A percentile compares a stretch with the other conserved stretches of the same genome.
These are phyloP conservation scores for Ictidomys tridecemlineatus DNA, from an alignment of 2,113 vertebrate genomes.

Conservation along the genomic window DNA sequence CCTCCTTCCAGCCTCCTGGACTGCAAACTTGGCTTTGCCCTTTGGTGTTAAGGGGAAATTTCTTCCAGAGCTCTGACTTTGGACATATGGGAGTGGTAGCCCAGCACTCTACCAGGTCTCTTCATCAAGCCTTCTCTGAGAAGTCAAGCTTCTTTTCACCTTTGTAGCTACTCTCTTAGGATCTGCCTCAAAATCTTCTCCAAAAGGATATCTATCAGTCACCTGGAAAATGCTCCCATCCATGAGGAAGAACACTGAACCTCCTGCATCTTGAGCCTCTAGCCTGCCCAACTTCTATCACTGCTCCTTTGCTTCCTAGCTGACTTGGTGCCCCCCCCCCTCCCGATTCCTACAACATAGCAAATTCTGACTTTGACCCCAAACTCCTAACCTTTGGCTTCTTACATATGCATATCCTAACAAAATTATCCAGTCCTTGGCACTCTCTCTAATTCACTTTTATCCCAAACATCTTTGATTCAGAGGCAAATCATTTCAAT, in stretches of 20 bases:
- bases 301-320: neutral
- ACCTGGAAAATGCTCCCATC: neutral
- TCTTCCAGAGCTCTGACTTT: too few relatives aligned
- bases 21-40: neutral
- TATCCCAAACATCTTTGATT: neutral
- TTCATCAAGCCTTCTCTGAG: neutral
- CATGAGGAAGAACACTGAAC: neutral
- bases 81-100: neutral
- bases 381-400: neutral
- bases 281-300: neutral
- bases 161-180: neutral
- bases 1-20: neutral
- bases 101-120: neutral
- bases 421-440: neutral
- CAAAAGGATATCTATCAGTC: neutral
- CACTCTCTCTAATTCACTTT: neutral
- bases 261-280: neutral
- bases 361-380: neutral
- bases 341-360: accelerated
- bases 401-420: neutral
- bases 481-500: neutral
- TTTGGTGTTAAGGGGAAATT: neutral
- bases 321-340: too few relatives aligned
- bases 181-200: neutral
- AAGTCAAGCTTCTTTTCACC: neutral